Evolutionary conservation across 2,888 invertebrate species (phyloP).

Genomic region (Drosophila crucigera): DNA sequence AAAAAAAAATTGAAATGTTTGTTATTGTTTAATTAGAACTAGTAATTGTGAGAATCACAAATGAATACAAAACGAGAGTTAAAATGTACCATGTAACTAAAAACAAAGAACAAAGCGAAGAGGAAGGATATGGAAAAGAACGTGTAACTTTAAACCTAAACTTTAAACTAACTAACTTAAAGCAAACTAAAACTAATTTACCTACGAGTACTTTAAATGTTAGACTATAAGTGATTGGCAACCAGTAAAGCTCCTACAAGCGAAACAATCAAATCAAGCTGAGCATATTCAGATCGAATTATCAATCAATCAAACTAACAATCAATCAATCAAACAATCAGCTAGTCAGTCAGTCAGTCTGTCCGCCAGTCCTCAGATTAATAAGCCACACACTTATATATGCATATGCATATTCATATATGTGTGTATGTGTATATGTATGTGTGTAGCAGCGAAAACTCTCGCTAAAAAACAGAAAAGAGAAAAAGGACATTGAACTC

Average conservation of each 20-base stretch:
- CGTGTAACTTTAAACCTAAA: constrained; percentile 24
- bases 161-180: constrained; percentile 9
- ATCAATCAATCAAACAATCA: constrained; percentile 19
- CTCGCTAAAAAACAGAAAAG: background rate
- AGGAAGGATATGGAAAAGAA: background rate
- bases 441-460: background rate
- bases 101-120: background rate
- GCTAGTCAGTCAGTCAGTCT: constrained; percentile 13
- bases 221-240: constrained; percentile 35
- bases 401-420: background rate
- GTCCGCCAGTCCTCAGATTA: constrained; percentile 9
- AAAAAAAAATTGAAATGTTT: constrained; percentile 36
- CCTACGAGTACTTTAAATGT: constrained; percentile 23
- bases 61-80: constrained; percentile 44
- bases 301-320: constrained; percentile 15
- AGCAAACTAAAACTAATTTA: constrained; percentile 28
- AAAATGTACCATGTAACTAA: constrained; percentile 68
- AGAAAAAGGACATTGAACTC: constrained; percentile 53
- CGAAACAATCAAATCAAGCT: constrained; percentile 38
- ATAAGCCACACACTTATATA: background rate
- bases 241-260: background rate
- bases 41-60: constrained; percentile 16
- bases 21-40: constrained; percentile 43
- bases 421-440: background rate
- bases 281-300: constrained; percentile 7